Evolutionary conservation across 2,888 invertebrate species (phyloP).

Genomic region (Schrankia costaestrigalis): DNA sequence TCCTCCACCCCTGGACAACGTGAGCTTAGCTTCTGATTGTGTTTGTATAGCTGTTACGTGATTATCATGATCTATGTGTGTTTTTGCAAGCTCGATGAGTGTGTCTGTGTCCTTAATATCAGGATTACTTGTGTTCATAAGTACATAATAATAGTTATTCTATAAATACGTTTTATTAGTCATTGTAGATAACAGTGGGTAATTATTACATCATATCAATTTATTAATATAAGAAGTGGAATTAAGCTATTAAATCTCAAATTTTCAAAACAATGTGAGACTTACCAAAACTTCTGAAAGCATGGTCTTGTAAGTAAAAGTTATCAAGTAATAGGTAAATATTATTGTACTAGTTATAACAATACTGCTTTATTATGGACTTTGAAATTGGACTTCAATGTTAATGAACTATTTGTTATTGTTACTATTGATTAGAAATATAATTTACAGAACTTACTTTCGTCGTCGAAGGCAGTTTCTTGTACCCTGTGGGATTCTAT

Average conservation of each 20-base stretch:
- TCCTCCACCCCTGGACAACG: slow-evolving; percentile 73
- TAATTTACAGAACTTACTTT: slow-evolving; percentile 85
- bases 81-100: slow-evolving; percentile 43
- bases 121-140: slow-evolving; percentile 11
- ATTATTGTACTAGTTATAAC: neutral
- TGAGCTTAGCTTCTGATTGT: slow-evolving; percentile 61
- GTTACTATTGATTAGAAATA: neutral
- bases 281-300: slow-evolving; percentile 55
- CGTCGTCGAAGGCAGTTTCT: slow-evolving; percentile 84
- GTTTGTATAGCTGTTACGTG: slow-evolving; percentile 39
- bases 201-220: slow-evolving; percentile 12
- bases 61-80: slow-evolving; percentile 40
- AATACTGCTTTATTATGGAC: neutral
- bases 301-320: slow-evolving; percentile 19
- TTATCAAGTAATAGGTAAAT: neutral
- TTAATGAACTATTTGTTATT: neutral
- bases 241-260: no score
- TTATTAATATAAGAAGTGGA: slow-evolving; percentile 8
- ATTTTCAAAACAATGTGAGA: slow-evolving; percentile 26
- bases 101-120: slow-evolving; percentile 32
- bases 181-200: neutral
- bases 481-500: slow-evolving; percentile 85
- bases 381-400: neutral
- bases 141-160: neutral
- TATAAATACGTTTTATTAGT: neutral